These are phyloP conservation scores for Eurytoma californica DNA, from an alignment of 2,888 invertebrate genomes.

Conservation along the genomic window DNA sequence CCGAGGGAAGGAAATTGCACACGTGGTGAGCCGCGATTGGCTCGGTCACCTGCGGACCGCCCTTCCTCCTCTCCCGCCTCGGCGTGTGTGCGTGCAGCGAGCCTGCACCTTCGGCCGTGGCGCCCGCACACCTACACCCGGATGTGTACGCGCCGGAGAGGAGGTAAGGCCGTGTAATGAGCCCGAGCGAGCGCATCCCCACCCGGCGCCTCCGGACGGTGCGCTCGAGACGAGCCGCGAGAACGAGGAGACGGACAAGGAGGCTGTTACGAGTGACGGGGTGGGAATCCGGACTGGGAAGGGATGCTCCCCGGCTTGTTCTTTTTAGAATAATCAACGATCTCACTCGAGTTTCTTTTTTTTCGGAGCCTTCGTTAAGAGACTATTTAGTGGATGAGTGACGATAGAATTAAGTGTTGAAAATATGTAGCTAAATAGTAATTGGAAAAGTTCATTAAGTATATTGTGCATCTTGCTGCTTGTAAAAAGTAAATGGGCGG, in stretches of 20 bases:
- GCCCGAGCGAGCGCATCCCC: not conserved
- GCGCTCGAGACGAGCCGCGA: constrained; percentile 2
- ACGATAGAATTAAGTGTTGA: no score
- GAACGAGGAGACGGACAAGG: constrained; percentile 49
- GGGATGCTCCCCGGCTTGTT: not conserved
- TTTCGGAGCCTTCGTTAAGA: no score
- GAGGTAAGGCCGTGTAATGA: not conserved
- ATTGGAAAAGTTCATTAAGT: no score
- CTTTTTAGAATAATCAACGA: no score
- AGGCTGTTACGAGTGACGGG: not conserved
- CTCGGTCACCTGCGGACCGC: constrained; percentile 72
- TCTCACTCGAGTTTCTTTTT: no score
- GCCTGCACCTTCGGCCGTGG: constrained; percentile 11
- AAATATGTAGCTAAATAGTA: no score
- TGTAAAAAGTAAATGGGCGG: no score
- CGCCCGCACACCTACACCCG: constrained; percentile 53
- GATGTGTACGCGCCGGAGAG: constrained; percentile 39
- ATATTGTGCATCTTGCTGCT: no score
- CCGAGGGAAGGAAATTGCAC: constrained; percentile 70
- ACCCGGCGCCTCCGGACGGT: no score
- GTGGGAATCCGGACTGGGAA: not conserved
- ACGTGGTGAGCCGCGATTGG: constrained; percentile 72
- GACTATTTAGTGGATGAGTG: no score
- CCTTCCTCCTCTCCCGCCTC: constrained; percentile 63
- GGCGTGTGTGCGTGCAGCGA: constrained; percentile 31